Base-by-base conservation (phyloP, 2,888 invertebrate genomes). In the Portevinia maculata region DNA sequence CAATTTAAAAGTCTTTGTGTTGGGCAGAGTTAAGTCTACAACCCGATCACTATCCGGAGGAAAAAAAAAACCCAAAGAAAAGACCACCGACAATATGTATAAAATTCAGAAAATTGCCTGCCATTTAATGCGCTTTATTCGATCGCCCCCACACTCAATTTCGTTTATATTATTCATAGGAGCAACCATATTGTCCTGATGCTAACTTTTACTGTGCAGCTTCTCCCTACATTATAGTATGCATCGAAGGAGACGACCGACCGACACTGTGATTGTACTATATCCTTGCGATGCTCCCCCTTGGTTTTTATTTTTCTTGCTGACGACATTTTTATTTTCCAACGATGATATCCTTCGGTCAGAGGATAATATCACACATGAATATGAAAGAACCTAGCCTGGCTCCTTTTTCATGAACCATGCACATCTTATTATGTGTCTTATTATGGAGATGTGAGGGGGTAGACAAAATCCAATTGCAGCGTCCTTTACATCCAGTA, bases 71-170 rank as follows among this genome's bases (percentile, higher is more conserved):
- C n/a, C 32, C 15, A 32, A n/a, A 5, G 5, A 46, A 5, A 19
- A 37, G 55, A 30, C 4, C 1, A 15, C 15, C 19, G 15, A 37
- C 55, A 48, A 64, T 60, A 44, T 67, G 46, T 70, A 53, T 37
- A 60, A 65, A 60, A 60, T 76, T 71, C 65, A 65, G 65, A 76
- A 83, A 78, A 83, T 78, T 78, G 83, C 83, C 78, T 83, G 83
- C 65, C 78, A 71, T 78, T 83, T 83, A 78, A 83, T 71, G 67
- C 71, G 67, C 71, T 83, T 83, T 76, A 71, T 83, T 41, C 71
- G 65, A 62, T 5, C 15, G 9, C 59, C 70, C 71, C 57, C 67
- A 70, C 46, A 79, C 57, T 64, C 74, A 69, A 79, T 74, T 62
- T 52, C 39, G 64, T 52, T 81, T 59, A 57, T 64, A 53, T 44